These are phyloP conservation scores for Rhyacophila evoluta DNA, from an alignment of 2,888 invertebrate genomes.

Conservation along the genomic window DNA sequence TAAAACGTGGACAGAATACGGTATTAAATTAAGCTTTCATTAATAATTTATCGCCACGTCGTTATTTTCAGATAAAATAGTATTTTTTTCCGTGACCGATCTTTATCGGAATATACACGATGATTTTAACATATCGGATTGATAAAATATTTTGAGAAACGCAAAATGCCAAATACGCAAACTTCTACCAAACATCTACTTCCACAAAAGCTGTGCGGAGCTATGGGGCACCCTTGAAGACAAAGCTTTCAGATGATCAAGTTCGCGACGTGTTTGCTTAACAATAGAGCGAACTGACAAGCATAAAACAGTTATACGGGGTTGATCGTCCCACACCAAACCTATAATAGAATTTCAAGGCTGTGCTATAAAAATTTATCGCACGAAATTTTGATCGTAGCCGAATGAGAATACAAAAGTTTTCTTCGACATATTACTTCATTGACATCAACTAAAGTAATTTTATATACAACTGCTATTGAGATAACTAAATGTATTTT, in stretches of 20 bases:
- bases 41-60: no score
- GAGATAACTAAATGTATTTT: no score
- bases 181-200: background rate
- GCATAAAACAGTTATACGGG: background rate
- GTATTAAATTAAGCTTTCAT: no score
- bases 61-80: no score
- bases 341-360: background rate
- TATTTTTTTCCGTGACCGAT: no score
- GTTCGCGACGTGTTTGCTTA: conserved; percentile 41
- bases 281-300: conserved; percentile 30
- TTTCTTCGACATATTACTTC: no score
- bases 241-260: conserved; percentile 44
- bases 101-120: no score
- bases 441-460: no score
- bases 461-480: no score
- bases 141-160: conserved; percentile 8
- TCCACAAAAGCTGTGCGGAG: background rate
- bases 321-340: background rate
- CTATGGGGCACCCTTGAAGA: background rate
- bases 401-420: no score
- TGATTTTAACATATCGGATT: background rate
- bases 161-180: background rate
- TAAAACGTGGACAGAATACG: no score
- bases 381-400: background rate
- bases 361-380: background rate